Conservation (phyloP, 2,797 vertebrate genomes). For the Morus bassanus region DNA sequence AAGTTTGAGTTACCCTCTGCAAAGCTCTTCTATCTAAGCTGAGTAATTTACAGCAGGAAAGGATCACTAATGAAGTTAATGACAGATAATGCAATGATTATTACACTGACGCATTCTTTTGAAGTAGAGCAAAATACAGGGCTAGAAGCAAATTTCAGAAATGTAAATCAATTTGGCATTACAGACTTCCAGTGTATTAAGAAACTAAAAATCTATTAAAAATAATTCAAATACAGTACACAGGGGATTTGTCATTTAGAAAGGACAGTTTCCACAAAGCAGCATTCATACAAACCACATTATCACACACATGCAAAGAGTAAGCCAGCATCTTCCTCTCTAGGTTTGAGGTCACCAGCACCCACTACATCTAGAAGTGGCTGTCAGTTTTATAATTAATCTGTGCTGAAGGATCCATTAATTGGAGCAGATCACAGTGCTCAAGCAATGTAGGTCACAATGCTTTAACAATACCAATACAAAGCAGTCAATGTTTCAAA, state of each 20-base stretch:
- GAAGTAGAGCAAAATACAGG: not conserved
- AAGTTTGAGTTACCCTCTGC: not conserved
- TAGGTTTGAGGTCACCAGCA: not conserved
- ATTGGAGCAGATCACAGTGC: conserved; percentile 11
- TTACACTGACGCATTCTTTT: not conserved
- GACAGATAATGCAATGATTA: not conserved
- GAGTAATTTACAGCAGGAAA: not conserved
- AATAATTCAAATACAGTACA: not conserved
- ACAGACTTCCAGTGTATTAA: not conserved
- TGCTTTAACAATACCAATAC: not conserved
- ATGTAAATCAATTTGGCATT: not conserved
- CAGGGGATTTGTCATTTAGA: not conserved
- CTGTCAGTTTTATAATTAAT: conserved; percentile 46
- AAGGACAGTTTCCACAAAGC: not conserved
- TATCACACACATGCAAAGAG: not conserved
- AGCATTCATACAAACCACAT: not conserved
- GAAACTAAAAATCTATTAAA: not conserved
- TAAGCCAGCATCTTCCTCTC: not conserved
- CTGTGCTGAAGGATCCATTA: conserved; percentile 13
- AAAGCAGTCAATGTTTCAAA: not conserved
- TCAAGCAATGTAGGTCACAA: conserved; percentile 16
- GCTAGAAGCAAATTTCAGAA: not conserved
- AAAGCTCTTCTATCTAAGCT: not conserved
- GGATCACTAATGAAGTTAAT: not conserved
- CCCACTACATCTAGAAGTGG: not conserved